Conservation (phyloP, 2,888 invertebrate species). For the Drosophila birchii region DNA sequence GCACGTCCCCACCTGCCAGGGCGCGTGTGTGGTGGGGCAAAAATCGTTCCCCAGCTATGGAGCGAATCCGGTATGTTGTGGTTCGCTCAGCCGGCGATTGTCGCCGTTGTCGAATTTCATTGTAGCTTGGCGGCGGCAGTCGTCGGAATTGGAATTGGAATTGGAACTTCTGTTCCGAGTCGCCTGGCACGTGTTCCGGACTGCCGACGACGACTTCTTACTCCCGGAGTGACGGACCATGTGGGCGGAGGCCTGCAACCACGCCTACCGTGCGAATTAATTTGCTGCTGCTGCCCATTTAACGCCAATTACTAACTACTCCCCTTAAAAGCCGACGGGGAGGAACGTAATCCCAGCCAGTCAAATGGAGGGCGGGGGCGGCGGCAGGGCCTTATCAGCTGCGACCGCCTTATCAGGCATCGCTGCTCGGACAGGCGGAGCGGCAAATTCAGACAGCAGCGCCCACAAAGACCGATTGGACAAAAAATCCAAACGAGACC, state of each 20-base stretch:
- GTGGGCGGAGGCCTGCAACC: conserved; percentile 80
- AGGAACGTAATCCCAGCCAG: conserved; percentile 45
- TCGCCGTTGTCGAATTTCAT: conserved; percentile 42
- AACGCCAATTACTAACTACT: conserved; percentile 56
- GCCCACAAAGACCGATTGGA: conserved; percentile 77
- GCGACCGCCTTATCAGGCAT: conserved; percentile 51
- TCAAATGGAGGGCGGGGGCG: conserved; percentile 36
- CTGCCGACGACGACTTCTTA: conserved; percentile 4
- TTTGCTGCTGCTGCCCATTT: conserved; percentile 64
- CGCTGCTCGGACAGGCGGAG: conserved; percentile 54
- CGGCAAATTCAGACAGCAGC: conserved; percentile 73
- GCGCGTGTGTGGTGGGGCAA: conserved; percentile 63
- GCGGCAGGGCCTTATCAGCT: conserved; percentile 54
- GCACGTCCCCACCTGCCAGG: conserved; percentile 63
- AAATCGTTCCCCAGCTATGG: conserved; percentile 65
- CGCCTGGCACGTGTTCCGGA: conserved; percentile 41
- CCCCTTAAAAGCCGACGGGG: conserved; percentile 48
- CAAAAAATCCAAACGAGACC: conserved; percentile 84
- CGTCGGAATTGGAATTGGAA: conserved; percentile 44
- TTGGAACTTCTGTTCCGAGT: conserved; percentile 55
- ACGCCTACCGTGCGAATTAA: conserved; percentile 76
- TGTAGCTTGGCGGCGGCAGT: conserved; percentile 25
- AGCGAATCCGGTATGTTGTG: conserved; percentile 26
- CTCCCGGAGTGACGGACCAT: conserved; percentile 31
- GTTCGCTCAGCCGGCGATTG: conserved; percentile 23